These are phyloP conservation scores for Drosophila barbarae DNA, from an alignment of 2,888 invertebrate genomes.

Conservation along the genomic window DNA sequence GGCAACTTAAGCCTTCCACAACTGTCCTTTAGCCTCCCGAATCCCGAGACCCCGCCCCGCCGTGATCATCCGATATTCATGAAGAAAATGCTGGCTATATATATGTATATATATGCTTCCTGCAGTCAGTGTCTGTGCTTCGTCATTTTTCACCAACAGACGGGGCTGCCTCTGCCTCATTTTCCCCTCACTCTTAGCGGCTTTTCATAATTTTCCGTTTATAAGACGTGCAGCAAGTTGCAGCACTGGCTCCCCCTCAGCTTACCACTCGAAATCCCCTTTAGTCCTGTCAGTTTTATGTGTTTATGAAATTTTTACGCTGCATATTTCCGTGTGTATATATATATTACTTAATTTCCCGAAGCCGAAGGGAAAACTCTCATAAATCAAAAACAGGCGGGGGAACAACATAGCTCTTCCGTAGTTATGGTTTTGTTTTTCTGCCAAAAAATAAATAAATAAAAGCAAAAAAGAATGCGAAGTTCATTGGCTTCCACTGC, in stretches of 20 bases:
- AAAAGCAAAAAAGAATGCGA: constrained; percentile 23
- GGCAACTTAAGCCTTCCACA: constrained; percentile 65
- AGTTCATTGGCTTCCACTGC: constrained; percentile 61
- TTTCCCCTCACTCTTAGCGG: constrained; percentile 21
- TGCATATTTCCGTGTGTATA: constrained; percentile 69
- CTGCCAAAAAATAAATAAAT: constrained; percentile 19
- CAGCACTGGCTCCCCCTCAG: constrained; percentile 51
- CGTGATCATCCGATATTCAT: constrained; percentile 68
- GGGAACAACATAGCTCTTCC: constrained; percentile 25
- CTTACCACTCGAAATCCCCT: constrained; percentile 25
- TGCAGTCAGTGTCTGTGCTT: constrained; percentile 58
- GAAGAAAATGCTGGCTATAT: constrained; percentile 52
- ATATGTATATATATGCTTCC: constrained; percentile 44
- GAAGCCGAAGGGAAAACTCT: constrained; percentile 52
- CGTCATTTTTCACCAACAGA: constrained; percentile 68
- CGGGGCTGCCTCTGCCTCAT: constrained; percentile 12
- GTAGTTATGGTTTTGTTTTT: constrained; percentile 12
- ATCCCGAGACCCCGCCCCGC: constrained; percentile 1
- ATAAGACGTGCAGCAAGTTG: constrained; percentile 69
- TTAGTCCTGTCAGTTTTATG: constrained; percentile 66
- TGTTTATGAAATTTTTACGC: constrained; percentile 72
- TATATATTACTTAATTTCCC: constrained; percentile 59
- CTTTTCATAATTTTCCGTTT: constrained; percentile 71
- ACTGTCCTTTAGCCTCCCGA: constrained; percentile 51
- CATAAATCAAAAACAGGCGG: constrained; percentile 70